Percentiles rank a stretch among this genome's conserved stretches.
Conservation (phyloP, 2,113 vertebrate genomes). For the Paedocypris sp. region DNA sequence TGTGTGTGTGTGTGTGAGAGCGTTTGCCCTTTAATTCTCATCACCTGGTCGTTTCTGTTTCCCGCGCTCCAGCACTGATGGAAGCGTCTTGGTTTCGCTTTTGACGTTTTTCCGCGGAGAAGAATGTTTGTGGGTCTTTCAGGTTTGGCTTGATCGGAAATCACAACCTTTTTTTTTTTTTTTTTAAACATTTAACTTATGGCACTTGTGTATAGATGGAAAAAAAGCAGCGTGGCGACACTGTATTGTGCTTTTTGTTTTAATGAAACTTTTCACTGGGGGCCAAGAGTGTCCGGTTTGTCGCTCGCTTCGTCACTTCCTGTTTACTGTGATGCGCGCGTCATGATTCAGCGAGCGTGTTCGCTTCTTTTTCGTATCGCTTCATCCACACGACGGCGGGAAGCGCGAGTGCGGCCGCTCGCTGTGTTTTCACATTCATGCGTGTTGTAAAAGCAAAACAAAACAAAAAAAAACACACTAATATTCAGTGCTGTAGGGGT, state of each 20-base stretch:
- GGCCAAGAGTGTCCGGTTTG: conserved; percentile 47
- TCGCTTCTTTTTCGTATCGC: conserved; percentile 54
- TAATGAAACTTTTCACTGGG: conserved; percentile 34
- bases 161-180: conserved; percentile 14
- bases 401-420: conserved; percentile 30
- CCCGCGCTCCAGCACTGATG: too few relatives aligned
- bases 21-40: conserved; percentile 5
- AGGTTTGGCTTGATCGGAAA: conserved; percentile 36
- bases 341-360: too few relatives aligned
- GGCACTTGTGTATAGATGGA: conserved; percentile 69
- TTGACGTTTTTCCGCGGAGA: neutral
- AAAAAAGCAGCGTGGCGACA: conserved; percentile 52
- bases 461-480: too few relatives aligned
- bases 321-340: conserved; percentile 54
- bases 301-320: conserved; percentile 43
- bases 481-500: conserved; percentile 54
- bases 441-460: conserved; percentile 55
- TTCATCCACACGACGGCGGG: conserved; percentile 44
- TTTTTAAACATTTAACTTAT: conserved; percentile 49
- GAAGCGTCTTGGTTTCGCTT: neutral
- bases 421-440: conserved; percentile 51
- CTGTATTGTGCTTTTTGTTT: conserved; percentile 54
- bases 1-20: neutral
- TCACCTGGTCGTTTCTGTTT: neutral
- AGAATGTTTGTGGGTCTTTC: neutral